Evolutionary conservation across 2,888 invertebrate species (phyloP).

Genomic region (Drosophila imparisetae): DNA sequence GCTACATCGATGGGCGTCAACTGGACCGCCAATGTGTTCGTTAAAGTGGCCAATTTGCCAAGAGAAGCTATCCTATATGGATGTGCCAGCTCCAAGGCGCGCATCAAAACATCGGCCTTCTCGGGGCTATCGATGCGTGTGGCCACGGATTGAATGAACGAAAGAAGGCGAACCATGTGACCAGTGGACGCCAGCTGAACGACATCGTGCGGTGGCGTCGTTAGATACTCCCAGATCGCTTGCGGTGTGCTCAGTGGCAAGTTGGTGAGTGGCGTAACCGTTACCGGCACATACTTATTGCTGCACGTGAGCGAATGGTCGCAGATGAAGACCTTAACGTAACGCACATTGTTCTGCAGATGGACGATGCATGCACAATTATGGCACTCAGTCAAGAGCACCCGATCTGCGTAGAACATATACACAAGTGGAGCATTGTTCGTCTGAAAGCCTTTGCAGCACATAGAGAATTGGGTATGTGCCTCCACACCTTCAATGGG

Average conservation of each 20-base stretch:
- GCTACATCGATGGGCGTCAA: constrained; percentile 18
- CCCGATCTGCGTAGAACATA: constrained; percentile 38
- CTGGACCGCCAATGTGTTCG: constrained; percentile 26
- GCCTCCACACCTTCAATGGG: constrained; percentile 46
- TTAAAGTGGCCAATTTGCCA: constrained; percentile 48
- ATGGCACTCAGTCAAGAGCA: constrained; percentile 48
- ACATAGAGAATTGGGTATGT: constrained; percentile 37
- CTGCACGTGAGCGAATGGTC: constrained; percentile 24
- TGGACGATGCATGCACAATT: constrained; percentile 32
- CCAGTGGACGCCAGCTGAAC: neutral
- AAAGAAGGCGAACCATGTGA: neutral
- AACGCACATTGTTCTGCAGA: constrained; percentile 24
- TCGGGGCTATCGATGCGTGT: neutral
- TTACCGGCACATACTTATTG: constrained; percentile 20
- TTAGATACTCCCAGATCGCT: constrained; percentile 11
- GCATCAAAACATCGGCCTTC: neutral
- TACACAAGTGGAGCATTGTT: constrained; percentile 10
- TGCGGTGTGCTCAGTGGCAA: neutral
- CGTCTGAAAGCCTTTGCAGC: constrained; percentile 26
- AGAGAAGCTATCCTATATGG: constrained; percentile 3
- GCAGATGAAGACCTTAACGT: constrained; percentile 40
- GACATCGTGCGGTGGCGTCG: neutral
- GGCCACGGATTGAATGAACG: constrained; percentile 26
- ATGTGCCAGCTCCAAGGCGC: neutral
- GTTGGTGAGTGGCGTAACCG: constrained; percentile 22